Evolutionary conservation across 2,113 vertebrate species (phyloP).

Genomic region (pig (Sus scrofa)): T2T-Sscrofa CM000824.6:189286501-189287000

Average conservation of each 20-base stretch:
- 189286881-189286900: not conserved
- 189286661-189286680: constrained; percentile 5
- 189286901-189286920: not conserved
- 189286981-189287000: not conserved
- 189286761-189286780: not conserved
- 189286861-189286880: not conserved
- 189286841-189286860: not conserved
- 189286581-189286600: not conserved
- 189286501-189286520: not conserved
- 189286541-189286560: not conserved
- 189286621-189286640: not conserved
- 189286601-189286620: not conserved
- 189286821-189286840: not conserved
- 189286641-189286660: not conserved
- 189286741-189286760: not conserved
- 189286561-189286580: not conserved
- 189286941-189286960: not conserved
- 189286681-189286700: constrained; percentile 28
- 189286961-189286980: not conserved
- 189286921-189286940: not conserved
- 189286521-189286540: not conserved
- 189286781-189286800: not conserved
- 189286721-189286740: not conserved
- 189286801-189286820: not conserved
- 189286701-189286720: not conserved